Percentiles rank a stretch among this genome's conserved stretches.
These are phyloP conservation scores for Oryctes rhinoceros DNA, from an alignment of 1,140 invertebrate genomes.

Conservation along the genomic window DNA sequence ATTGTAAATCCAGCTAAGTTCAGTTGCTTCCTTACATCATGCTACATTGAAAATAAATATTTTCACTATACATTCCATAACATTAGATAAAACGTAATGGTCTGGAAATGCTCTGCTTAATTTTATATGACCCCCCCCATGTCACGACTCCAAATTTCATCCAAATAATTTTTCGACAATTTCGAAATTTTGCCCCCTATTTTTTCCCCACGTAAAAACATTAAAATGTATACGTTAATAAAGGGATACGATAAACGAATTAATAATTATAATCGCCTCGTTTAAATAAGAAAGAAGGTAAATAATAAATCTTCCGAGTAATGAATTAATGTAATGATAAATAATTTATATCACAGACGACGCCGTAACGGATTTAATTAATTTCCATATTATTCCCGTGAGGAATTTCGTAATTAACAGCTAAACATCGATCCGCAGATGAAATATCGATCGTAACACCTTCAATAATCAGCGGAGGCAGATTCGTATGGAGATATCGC, in stretches of 20 bases:
- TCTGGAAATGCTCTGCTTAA: no score
- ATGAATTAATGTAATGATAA: constrained; percentile 23
- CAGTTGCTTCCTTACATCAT: no score
- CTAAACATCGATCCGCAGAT: constrained; percentile 18
- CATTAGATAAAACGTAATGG: no score
- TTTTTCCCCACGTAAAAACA: no score
- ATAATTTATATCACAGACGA: constrained; percentile 36
- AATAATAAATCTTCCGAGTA: background rate
- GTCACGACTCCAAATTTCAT: no score
- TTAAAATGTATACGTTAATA: no score
- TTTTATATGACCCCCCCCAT: no score
- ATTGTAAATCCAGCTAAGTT: no score
- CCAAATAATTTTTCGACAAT: no score
- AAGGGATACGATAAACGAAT: background rate
- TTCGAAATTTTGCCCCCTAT: no score
- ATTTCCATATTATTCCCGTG: background rate
- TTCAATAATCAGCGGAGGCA: background rate
- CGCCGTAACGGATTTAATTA: constrained; percentile 35
- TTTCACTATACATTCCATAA: no score
- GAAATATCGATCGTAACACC: background rate
- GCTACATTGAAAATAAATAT: no score
- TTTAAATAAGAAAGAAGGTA: constrained; percentile 9
- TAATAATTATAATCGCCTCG: constrained; percentile 2
- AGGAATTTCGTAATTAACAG: constrained; percentile 20
- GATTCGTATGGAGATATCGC: background rate